phyloP scores from a whole-genome alignment of 2,113 vertebrate species.

The Corythaixoides concolor region DNA sequence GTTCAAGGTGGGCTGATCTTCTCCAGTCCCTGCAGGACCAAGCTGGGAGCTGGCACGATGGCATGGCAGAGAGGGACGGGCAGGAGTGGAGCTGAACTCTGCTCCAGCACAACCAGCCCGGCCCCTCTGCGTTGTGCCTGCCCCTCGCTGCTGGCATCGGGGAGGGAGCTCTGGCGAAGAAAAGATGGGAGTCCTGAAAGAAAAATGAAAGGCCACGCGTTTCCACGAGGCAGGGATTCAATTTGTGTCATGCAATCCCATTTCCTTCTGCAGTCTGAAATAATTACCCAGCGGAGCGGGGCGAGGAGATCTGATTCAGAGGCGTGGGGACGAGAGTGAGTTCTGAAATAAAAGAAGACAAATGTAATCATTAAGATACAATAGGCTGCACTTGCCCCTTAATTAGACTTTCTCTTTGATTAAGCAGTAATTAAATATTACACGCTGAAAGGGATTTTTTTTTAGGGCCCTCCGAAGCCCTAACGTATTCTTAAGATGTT shows the following conservation, averaged over 20 bases:
- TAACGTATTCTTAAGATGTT: constrained; percentile 13
- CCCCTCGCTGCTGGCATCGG: background rate
- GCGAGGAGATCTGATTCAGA: constrained; percentile 47
- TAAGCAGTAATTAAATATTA: constrained; percentile 70
- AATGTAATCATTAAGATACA: constrained; percentile 60
- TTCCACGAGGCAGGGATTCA: constrained; percentile 38
- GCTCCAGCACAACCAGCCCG: background rate
- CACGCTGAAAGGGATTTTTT: constrained; percentile 22
- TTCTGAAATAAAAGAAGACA: constrained; percentile 63
- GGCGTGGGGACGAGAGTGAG: background rate
- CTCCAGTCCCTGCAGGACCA: background rate
- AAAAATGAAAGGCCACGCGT: background rate
- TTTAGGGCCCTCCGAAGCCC: background rate
- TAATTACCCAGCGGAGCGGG: constrained; percentile 41
- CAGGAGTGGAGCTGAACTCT: background rate
- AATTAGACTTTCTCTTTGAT: constrained; percentile 68
- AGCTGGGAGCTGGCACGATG: background rate
- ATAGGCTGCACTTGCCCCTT: constrained; percentile 59
- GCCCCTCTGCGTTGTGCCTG: background rate
- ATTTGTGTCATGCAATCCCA: constrained; percentile 50
- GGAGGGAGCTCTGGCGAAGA: background rate
- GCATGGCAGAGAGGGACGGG: background rate
- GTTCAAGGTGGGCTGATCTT: background rate
- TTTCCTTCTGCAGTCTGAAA: constrained; percentile 47
- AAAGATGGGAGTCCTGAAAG: background rate